These are phyloP conservation scores for Metalampra italica DNA, from an alignment of 2,888 invertebrate species.

Conservation along the genomic window DNA sequence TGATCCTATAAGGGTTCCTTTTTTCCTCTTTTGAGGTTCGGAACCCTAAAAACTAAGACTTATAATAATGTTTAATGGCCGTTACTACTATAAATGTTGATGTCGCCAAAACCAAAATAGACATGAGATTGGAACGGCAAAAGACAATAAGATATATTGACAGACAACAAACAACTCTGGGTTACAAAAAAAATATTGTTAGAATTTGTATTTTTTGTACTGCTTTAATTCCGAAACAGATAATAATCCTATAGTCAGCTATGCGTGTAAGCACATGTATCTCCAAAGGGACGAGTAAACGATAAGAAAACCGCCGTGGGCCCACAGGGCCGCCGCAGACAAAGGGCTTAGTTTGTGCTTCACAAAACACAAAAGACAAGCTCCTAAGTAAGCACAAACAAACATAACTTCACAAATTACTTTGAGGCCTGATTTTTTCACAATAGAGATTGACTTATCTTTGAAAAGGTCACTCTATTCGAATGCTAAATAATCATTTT, in stretches of 20 bases:
- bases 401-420: conserved; percentile 17
- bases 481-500: conserved; percentile 1
- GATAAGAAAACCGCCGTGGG: conserved; percentile 63
- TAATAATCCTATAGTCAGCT: neutral
- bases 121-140: too few species aligned
- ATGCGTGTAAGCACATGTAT: neutral
- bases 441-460: neutral
- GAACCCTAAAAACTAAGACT: too few species aligned
- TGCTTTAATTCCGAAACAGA: neutral
- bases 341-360: conserved; percentile 63
- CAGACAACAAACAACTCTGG: too few species aligned
- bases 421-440: conserved; percentile 2
- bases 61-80: too few species aligned
- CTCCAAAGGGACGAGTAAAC: conserved; percentile 18
- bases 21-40: too few species aligned
- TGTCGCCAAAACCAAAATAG: too few species aligned
- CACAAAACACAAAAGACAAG: conserved; percentile 55
- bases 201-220: too few species aligned
- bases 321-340: conserved; percentile 39
- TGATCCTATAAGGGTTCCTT: too few species aligned
- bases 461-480: conserved; percentile 1
- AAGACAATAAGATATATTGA: too few species aligned
- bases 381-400: conserved; percentile 53
- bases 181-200: too few species aligned
- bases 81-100: too few species aligned